These are phyloP conservation scores for Chondrosia reniformis DNA, from an alignment of 37 sponge, comb jelly and placozoan genomes.

Conservation along the genomic window DNA sequence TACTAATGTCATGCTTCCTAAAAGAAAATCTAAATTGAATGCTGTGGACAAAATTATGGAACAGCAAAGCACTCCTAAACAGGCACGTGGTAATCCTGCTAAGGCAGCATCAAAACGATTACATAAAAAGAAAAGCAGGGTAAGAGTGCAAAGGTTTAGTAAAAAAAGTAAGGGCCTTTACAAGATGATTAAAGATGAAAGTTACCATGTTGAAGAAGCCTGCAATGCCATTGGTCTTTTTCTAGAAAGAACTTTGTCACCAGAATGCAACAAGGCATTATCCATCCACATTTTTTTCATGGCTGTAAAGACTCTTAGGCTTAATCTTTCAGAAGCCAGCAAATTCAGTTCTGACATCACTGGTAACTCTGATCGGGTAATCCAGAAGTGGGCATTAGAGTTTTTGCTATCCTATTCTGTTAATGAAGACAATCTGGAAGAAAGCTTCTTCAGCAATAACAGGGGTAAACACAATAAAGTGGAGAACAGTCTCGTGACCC, in stretches of 20 bases:
- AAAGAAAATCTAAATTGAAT: background rate
- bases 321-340: no score
- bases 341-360: background rate
- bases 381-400: background rate
- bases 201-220: no score
- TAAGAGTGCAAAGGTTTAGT: background rate
- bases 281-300: background rate
- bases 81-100: background rate
- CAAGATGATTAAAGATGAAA: background rate
- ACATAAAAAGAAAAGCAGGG: background rate
- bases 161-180: background rate
- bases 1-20: background rate
- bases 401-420: background rate
- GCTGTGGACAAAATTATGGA: background rate
- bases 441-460: background rate
- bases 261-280: background rate
- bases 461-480: background rate
- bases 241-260: background rate
- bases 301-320: no score
- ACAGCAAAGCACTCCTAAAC: background rate
- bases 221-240: background rate
- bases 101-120: background rate
- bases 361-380: background rate
- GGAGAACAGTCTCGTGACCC: background rate
- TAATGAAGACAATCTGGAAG: background rate